These are phyloP conservation scores for Tenthredo mesomela DNA, from an alignment of 2,888 invertebrate species.

Conservation along the genomic window DNA sequence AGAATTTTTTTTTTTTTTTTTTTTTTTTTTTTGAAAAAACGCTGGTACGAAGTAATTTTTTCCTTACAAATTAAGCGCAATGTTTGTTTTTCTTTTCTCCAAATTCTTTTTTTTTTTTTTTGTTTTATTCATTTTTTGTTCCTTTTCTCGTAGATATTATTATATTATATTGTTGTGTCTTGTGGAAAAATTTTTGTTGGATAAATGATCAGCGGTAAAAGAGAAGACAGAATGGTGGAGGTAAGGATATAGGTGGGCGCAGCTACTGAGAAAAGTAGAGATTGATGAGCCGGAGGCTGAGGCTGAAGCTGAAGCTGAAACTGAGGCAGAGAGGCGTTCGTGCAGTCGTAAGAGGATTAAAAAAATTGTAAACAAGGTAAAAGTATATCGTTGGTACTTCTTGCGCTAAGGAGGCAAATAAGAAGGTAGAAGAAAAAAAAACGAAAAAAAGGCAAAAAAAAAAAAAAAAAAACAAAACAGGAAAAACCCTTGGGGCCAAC, in stretches of 20 bases:
- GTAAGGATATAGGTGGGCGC: background rate
- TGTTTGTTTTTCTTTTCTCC: background rate
- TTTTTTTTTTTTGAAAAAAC: too few species aligned
- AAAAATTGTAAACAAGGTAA: constrained; percentile 59
- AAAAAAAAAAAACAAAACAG: background rate
- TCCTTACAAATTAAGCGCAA: background rate
- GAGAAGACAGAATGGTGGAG: background rate
- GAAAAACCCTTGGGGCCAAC: background rate
- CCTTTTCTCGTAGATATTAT: background rate
- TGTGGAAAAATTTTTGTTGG: background rate
- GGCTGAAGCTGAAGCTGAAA: background rate
- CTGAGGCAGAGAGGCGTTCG: constrained; percentile 30
- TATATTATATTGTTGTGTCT: background rate
- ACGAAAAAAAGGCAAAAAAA: background rate
- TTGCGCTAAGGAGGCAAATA: background rate
- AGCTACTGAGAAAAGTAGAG: constrained; percentile 57
- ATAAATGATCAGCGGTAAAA: background rate
- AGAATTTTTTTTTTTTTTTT: too few species aligned
- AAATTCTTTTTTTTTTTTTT: background rate
- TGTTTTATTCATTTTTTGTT: background rate
- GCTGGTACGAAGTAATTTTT: background rate
- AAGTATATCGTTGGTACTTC: constrained; percentile 45
- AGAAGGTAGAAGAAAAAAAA: background rate
- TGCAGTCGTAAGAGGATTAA: constrained; percentile 64
- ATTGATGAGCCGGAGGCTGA: constrained; percentile 66